Evolutionary conservation across 2,888 invertebrate genomes (phyloP).

Genomic region (Ormyrus labotus): DNA sequence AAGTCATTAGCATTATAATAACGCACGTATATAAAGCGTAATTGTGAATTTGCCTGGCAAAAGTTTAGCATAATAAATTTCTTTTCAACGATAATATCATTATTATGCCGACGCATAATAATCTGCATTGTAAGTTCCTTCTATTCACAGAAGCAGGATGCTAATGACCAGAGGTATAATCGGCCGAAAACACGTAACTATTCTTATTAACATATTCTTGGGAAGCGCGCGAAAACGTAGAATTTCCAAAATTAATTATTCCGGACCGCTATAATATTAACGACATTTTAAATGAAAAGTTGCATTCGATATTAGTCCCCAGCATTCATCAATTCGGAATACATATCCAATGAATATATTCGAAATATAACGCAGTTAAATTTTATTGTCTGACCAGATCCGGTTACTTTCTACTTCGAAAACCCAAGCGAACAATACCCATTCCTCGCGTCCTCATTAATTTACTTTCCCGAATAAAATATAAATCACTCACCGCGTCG

Average conservation of each 20-base stretch:
- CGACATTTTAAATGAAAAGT: too few species aligned
- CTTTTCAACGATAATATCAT: background rate
- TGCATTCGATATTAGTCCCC: too few species aligned
- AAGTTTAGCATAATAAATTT: conserved; percentile 5
- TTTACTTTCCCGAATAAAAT: too few species aligned
- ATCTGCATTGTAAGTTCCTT: conserved; percentile 1
- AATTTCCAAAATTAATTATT: conserved; percentile 6
- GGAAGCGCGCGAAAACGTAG: conserved; percentile 3
- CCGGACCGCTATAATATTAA: too few species aligned
- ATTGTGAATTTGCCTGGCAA: background rate
- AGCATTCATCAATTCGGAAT: too few species aligned
- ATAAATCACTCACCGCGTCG: too few species aligned
- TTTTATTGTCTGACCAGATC: background rate
- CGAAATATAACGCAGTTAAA: too few species aligned
- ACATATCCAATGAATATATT: too few species aligned
- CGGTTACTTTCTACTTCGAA: background rate
- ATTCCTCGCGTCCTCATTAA: too few species aligned
- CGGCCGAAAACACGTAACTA: conserved; percentile 3
- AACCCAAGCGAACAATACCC: too few species aligned
- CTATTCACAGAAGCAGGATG: background rate
- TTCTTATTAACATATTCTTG: background rate
- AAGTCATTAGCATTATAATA: too few species aligned
- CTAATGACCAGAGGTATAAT: conserved; percentile 9
- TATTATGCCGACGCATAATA: background rate
- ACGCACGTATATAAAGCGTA: too few species aligned